Evolutionary conservation across 1,140 invertebrate species (phyloP).

Genomic region (Drepana arcuata): DNA sequence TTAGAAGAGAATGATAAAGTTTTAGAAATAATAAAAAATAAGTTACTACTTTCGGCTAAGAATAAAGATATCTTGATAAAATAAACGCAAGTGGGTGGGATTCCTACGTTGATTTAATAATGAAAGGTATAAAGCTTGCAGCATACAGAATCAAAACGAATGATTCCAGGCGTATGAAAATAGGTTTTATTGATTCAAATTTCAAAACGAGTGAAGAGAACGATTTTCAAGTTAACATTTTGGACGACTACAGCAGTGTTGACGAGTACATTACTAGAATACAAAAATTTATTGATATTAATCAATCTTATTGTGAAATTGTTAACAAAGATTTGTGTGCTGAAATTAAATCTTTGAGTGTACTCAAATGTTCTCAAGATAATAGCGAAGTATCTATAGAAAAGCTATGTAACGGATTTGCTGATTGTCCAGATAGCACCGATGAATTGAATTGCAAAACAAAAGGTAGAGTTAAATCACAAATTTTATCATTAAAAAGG

Average conservation of each 20-base stretch:
- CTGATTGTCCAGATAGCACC: conserved; percentile 29
- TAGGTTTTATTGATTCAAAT: too few relatives aligned
- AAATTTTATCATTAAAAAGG: too few relatives aligned
- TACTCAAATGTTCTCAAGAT: conserved; percentile 26
- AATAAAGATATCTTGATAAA: conserved; percentile 10
- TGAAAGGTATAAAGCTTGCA: too few relatives aligned
- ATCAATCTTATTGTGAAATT: conserved; percentile 13
- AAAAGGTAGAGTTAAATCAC: conserved; percentile 42
- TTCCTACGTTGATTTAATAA: too few relatives aligned
- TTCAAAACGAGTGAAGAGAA: too few relatives aligned
- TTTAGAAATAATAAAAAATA: conserved; percentile 14
- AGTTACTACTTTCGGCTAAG: conserved; percentile 10
- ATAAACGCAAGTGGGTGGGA: too few relatives aligned
- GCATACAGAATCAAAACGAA: too few relatives aligned
- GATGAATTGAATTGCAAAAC: conserved; percentile 39
- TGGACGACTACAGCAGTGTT: too few relatives aligned
- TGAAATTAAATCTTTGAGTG: conserved; percentile 28
- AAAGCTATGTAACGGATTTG: conserved; percentile 35
- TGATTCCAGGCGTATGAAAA: too few relatives aligned
- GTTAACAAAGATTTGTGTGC: conserved; percentile 20
- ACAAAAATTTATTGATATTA: too few relatives aligned
- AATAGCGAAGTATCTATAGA: conserved; percentile 21
- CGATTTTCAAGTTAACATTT: too few relatives aligned
- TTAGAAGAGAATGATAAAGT: conserved; percentile 4
- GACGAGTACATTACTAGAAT: too few relatives aligned